Conservation (phyloP, 2,888 invertebrate genomes). For the Acronicta leporina region DNA sequence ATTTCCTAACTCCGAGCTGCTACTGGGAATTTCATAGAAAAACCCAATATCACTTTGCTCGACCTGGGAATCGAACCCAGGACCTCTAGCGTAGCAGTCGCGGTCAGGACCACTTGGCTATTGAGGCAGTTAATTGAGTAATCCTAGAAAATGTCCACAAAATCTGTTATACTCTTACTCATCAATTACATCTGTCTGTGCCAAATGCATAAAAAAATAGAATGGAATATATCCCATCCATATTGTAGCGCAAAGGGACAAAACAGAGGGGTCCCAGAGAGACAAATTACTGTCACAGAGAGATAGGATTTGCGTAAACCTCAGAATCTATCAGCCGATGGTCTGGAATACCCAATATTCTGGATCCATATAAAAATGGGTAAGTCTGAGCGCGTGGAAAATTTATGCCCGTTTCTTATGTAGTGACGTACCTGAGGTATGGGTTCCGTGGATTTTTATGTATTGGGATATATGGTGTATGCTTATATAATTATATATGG, state of each 20-base stretch:
- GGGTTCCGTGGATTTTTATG: conserved; percentile 31
- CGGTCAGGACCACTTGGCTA: no score
- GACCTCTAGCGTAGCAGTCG: no score
- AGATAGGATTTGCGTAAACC: conserved; percentile 61
- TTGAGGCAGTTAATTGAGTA: background rate
- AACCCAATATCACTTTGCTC: no score
- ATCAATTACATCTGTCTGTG: conserved; percentile 41
- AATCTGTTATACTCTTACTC: conserved; percentile 16
- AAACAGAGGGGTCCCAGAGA: conserved; percentile 61
- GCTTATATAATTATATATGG: conserved; percentile 22
- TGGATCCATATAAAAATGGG: conserved; percentile 60
- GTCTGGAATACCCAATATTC: conserved; percentile 54
- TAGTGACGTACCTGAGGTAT: conserved; percentile 37
- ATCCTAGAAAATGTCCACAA: background rate
- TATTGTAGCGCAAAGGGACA: conserved; percentile 44
- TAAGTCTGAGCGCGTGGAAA: conserved; percentile 51
- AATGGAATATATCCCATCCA: conserved; percentile 42
- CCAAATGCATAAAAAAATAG: conserved; percentile 39
- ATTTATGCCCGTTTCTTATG: conserved; percentile 54
- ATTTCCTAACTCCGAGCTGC: no score
- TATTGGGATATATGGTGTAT: conserved; percentile 33
- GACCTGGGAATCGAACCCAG: no score
- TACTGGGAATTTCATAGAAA: no score
- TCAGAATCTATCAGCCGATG: conserved; percentile 61
- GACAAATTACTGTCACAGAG: conserved; percentile 64